These are phyloP conservation scores for Proterorhinus semilunaris DNA, from an alignment of 2,113 vertebrate species.

Conservation along the genomic window DNA sequence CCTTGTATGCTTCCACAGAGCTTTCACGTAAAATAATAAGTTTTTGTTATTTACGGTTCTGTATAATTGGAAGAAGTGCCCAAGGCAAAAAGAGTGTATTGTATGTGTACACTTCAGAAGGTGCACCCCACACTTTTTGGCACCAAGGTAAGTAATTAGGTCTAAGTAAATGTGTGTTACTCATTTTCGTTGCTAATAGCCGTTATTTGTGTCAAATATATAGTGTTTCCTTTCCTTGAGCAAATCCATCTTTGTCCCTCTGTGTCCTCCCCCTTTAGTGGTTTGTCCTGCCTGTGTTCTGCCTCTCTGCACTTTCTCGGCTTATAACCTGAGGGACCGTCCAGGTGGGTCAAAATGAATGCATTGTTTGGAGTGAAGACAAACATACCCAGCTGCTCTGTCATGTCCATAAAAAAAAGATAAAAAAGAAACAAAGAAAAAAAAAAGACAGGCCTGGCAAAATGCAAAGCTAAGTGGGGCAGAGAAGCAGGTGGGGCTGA, in stretches of 20 bases:
- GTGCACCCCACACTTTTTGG: no score
- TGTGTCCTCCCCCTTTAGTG: not conserved
- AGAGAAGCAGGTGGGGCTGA: not conserved
- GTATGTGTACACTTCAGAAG: no score
- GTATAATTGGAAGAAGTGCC: no score
- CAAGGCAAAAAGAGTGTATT: no score
- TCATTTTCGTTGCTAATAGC: no score
- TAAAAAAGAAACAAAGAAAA: not conserved
- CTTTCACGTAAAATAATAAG: no score
- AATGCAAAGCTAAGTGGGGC: slow-evolving; percentile 6
- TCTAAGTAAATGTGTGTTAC: no score
- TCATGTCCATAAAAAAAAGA: slow-evolving; percentile 13
- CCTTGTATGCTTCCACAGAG: no score
- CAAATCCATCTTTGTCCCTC: slow-evolving; percentile 6
- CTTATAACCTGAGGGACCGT: slow-evolving; percentile 17
- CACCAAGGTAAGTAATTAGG: no score
- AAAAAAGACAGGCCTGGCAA: slow-evolving; percentile 32
- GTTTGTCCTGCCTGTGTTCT: not conserved
- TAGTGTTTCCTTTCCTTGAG: not conserved
- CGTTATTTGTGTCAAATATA: no score
- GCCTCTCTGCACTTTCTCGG: not conserved
- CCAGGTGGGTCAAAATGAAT: slow-evolving; percentile 4
- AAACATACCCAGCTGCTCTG: slow-evolving; percentile 12
- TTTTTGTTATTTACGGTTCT: no score
- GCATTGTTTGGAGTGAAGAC: not conserved